Base-by-base conservation (phyloP, 2,797 vertebrate species). In the Oophaga sylvatica region DNA sequence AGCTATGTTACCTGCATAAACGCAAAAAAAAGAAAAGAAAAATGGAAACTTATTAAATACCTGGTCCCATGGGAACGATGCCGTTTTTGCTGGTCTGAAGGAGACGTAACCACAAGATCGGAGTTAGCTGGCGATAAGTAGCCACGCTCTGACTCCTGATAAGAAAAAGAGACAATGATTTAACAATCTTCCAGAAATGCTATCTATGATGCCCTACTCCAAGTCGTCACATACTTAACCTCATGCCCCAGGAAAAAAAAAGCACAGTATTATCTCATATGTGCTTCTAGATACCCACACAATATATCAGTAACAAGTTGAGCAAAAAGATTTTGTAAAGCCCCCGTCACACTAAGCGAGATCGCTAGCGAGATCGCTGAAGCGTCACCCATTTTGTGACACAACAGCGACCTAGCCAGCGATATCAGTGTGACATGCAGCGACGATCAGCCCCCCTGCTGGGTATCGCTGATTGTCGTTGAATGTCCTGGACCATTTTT, bases 81-180 rank as follows among this genome's bases (percentile, higher is more conserved):
- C 3, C 31, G 57, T 11, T 80, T 89, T 41, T 71, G 75, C 5
- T 80, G 75, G 5, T 87, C 75, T 41, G 31, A 20, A 0, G 59
- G 56, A 56, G 75, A 83, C 10, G 57, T 63, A 15, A 71, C 15
- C 2, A 57, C 48, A 35, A 67, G 63, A 17, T 89, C 88, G 29
- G 84, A 86, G 65, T 75, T 89, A 29, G 65, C 16, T 83, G 88
- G 84, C 71, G 84, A 89, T 4, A 80, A 26, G 31, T 71, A 80
- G 45, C 65, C 75, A 31, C 20, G 84, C 60, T 80, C 65, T 10
- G 71, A 29, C 31, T 86, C 80, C 88, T 89, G 45, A 83, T 1
- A 59, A 57, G 22, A 76, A 45, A 22, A 9, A 53, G 16, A 2
- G 29, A 63, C 4, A 20, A 8, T 5, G 45, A 22, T n/a, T 48